Evolutionary conservation across 1,140 invertebrate species (phyloP).

Genomic region (Drosophila malerkotliana): DNA sequence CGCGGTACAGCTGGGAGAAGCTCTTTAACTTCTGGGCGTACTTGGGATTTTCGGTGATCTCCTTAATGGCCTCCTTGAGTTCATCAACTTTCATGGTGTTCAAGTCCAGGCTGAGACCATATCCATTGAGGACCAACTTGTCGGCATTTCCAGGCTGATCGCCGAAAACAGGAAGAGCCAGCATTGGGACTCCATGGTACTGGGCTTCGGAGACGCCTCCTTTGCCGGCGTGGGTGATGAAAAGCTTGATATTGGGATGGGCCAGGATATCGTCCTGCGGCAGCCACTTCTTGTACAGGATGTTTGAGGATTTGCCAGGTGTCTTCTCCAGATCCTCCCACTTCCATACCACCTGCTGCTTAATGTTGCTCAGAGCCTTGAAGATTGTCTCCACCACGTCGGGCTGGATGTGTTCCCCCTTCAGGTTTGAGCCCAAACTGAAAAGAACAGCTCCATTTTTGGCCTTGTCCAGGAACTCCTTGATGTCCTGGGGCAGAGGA

Average conservation of each 20-base stretch:
- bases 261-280: constrained; percentile 89
- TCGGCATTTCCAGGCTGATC: constrained; percentile 87
- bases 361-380: constrained; percentile 83
- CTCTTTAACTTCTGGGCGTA: constrained; percentile 58
- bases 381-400: constrained; percentile 82
- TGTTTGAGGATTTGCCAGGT: constrained; percentile 86
- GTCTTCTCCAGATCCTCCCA: constrained; percentile 85
- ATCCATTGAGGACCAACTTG: constrained; percentile 84
- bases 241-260: constrained; percentile 88
- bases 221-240: constrained; percentile 91
- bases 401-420: background rate
- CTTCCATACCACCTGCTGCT: constrained; percentile 87
- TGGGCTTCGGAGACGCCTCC: constrained; percentile 89
- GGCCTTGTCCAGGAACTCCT: constrained; percentile 84
- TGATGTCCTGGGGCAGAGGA: constrained; percentile 83
- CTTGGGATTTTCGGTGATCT: constrained; percentile 63
- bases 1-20: constrained; percentile 73
- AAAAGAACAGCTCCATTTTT: constrained; percentile 86
- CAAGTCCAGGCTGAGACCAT: constrained; percentile 83
- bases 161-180: constrained; percentile 88
- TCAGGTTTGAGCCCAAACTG: constrained; percentile 86
- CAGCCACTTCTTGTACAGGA: constrained; percentile 88
- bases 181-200: constrained; percentile 88
- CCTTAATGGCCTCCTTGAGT: constrained; percentile 59
- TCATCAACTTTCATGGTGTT: constrained; percentile 73